Evolutionary conservation across 2,797 vertebrate genomes (phyloP).

Genomic region (Catamblyrhynchus diadema): DNA sequence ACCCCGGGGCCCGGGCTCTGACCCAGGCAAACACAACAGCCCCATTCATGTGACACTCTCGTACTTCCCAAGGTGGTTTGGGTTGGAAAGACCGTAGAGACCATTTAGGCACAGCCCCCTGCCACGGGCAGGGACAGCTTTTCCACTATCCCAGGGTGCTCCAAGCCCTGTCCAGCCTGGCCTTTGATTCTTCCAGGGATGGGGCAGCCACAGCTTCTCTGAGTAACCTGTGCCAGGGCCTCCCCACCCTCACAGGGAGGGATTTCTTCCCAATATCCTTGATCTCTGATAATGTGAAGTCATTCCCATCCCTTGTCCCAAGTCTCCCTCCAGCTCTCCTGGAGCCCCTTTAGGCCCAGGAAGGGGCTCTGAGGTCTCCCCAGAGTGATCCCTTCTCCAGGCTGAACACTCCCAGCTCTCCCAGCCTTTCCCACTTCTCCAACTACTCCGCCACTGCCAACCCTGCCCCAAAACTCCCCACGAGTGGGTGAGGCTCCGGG

Average conservation of each 20-base stretch:
- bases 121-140: not conserved
- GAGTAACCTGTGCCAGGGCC: not conserved
- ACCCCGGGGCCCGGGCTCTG: not conserved
- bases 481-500: accelerated
- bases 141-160: accelerated
- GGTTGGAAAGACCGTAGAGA: not conserved
- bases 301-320: not conserved
- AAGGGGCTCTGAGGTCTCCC: not conserved
- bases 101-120: not conserved
- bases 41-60: accelerated
- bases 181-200: not conserved
- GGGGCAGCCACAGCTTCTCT: not conserved
- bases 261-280: not conserved
- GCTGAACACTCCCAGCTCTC: too few species aligned
- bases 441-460: not conserved
- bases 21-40: not conserved
- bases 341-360: not conserved
- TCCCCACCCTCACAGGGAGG: accelerated
- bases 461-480: accelerated
- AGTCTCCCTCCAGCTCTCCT: not conserved
- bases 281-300: not conserved
- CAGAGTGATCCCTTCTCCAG: not conserved
- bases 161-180: not conserved
- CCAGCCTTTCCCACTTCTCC: too few species aligned
- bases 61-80: not conserved